These are phyloP conservation scores for Centruroides sculpturatus DNA, from an alignment of 1,140 invertebrate genomes.

Conservation along the genomic window DNA sequence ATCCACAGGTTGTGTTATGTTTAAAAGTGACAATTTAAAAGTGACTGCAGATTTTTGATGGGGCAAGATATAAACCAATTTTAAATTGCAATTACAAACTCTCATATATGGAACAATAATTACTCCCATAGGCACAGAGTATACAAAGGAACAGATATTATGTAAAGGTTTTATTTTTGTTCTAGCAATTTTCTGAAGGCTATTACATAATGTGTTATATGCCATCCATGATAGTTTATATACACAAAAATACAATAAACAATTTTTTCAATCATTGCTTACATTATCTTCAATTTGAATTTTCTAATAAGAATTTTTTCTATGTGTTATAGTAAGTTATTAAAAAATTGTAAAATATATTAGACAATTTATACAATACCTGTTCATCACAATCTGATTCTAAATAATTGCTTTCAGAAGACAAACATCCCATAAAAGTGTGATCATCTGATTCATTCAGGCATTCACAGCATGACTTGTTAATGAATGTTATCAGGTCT, in stretches of 20 bases:
- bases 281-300: too few relatives aligned
- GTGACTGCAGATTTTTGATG: too few relatives aligned
- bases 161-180: neutral
- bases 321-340: neutral
- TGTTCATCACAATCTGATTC: conserved; percentile 92
- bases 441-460: conserved; percentile 94
- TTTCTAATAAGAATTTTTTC: too few relatives aligned
- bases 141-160: too few relatives aligned
- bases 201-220: too few relatives aligned
- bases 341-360: neutral
- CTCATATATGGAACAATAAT: too few relatives aligned
- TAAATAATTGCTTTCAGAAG: conserved; percentile 53
- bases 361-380: conserved; percentile 13
- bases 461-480: conserved; percentile 82
- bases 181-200: neutral
- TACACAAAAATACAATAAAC: too few relatives aligned
- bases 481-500: conserved; percentile 72
- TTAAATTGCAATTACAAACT: neutral
- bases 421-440: conserved; percentile 56
- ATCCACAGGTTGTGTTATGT: too few relatives aligned
- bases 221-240: too few relatives aligned
- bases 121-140: too few relatives aligned
- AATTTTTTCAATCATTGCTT: too few relatives aligned
- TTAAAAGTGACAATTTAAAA: too few relatives aligned
- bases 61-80: neutral